Conservation (phyloP, 2,113 vertebrate species). For the Thunnus maccoyii region DNA sequence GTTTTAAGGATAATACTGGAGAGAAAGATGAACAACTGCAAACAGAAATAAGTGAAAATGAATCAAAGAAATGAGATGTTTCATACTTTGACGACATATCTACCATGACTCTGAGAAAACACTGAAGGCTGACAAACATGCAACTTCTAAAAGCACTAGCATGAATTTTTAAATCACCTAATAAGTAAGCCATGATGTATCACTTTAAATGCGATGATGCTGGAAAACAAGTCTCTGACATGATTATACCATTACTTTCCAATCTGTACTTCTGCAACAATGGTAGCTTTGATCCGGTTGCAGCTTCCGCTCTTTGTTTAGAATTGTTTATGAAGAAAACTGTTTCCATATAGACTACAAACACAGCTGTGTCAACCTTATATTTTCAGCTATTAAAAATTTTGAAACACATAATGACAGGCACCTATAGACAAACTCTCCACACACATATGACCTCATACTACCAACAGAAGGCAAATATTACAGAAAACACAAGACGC, state of each 20-base stretch:
- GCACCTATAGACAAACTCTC: not conserved
- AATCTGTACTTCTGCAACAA: too few relatives aligned
- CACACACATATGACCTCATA: not conserved
- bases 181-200: not conserved
- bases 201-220: slow-evolving; percentile 1
- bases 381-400: slow-evolving; percentile 6
- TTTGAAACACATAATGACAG: slow-evolving; percentile 3
- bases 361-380: slow-evolving; percentile 1
- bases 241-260: not conserved
- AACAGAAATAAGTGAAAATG: not conserved
- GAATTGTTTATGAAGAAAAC: not conserved
- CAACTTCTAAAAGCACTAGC: not conserved
- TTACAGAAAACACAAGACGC: slow-evolving; percentile 36
- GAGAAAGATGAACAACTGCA: too few relatives aligned
- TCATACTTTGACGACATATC: not conserved
- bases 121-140: not conserved
- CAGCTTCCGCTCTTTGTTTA: not conserved
- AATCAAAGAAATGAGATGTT: not conserved
- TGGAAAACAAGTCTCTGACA: not conserved
- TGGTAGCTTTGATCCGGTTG: not conserved
- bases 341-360: not conserved
- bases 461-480: slow-evolving; percentile 45
- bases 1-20: too few relatives aligned
- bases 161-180: not conserved
- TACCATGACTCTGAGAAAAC: not conserved